Conservation (phyloP, 2,113 vertebrate genomes). For the Delphinus delphis region DNA sequence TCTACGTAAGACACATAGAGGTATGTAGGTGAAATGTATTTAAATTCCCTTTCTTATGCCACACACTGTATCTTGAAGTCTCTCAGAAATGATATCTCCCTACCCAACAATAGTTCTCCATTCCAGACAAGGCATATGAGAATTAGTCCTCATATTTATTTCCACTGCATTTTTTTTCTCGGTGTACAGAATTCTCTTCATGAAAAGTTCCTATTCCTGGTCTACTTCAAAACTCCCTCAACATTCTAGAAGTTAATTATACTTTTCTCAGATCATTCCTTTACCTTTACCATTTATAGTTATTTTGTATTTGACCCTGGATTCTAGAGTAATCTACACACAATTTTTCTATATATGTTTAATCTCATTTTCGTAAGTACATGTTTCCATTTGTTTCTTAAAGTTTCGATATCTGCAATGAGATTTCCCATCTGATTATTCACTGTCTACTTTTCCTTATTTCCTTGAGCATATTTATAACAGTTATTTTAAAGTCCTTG, state of each 20-base stretch:
- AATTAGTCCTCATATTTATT: not conserved
- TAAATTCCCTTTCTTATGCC: not conserved
- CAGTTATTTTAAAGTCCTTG: not conserved
- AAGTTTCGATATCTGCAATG: not conserved
- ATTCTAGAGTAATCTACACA: not conserved
- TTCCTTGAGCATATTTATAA: not conserved
- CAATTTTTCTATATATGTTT: not conserved
- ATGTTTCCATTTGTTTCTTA: not conserved
- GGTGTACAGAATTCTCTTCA: not conserved
- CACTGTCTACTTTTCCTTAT: not conserved
- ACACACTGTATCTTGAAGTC: not conserved
- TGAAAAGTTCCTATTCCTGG: not conserved
- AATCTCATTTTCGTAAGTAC: not conserved
- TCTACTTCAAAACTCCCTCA: not conserved
- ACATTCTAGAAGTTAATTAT: not conserved
- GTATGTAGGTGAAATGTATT: not conserved
- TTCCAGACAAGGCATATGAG: not conserved
- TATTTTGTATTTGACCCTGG: not conserved
- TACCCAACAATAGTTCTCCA: not conserved
- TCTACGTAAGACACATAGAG: not conserved
- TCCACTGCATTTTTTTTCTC: not conserved
- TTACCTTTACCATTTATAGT: not conserved
- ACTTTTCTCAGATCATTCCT: not conserved
- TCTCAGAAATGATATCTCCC: not conserved
- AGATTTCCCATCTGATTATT: not conserved